A percentile compares a stretch with the other conserved stretches of the same genome.
Conservation (phyloP, 2,888 invertebrate species). For the Portevinia maculata region DNA sequence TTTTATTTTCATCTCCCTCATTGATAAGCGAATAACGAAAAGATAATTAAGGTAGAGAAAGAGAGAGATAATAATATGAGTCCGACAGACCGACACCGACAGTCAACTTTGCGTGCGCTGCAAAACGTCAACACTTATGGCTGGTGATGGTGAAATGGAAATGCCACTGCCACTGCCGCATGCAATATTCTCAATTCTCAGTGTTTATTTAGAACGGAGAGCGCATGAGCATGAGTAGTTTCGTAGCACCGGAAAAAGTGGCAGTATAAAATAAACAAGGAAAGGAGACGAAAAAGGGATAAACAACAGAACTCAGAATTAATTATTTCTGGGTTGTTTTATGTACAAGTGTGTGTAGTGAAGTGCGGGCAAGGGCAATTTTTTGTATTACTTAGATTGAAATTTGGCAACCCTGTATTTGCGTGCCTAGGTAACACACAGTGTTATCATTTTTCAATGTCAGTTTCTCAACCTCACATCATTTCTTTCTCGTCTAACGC, state of each 20-base stretch:
- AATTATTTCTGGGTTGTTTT: conserved; percentile 20
- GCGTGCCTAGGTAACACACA: conserved; percentile 37
- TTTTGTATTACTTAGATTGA: conserved; percentile 29
- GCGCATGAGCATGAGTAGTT: conserved; percentile 1
- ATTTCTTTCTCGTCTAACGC: conserved; percentile 33
- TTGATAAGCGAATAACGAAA: neutral
- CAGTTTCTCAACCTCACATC: conserved; percentile 52
- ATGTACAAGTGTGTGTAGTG: conserved; percentile 11
- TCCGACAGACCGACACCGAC: conserved; percentile 22
- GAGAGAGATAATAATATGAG: too few species aligned
- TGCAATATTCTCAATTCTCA: conserved; percentile 18
- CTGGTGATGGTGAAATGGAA: too few species aligned
- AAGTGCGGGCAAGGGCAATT: neutral
- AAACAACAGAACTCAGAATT: conserved; percentile 33
- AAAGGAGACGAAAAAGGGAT: conserved; percentile 46
- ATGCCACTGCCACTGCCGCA: neutral
- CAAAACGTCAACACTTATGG: conserved; percentile 14
- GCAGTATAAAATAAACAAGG: conserved; percentile 40
- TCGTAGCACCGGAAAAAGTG: conserved; percentile 34
- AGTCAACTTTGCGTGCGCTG: conserved; percentile 7
- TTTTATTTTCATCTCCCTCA: neutral
- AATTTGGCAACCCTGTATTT: conserved; percentile 67
- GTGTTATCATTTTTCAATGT: conserved; percentile 73
- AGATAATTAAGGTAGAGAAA: conserved; percentile 5
- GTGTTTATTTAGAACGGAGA: conserved; percentile 32